These are phyloP conservation scores for Craterocephalus amniculus DNA, from an alignment of 2,797 vertebrate species.

Conservation along the genomic window DNA sequence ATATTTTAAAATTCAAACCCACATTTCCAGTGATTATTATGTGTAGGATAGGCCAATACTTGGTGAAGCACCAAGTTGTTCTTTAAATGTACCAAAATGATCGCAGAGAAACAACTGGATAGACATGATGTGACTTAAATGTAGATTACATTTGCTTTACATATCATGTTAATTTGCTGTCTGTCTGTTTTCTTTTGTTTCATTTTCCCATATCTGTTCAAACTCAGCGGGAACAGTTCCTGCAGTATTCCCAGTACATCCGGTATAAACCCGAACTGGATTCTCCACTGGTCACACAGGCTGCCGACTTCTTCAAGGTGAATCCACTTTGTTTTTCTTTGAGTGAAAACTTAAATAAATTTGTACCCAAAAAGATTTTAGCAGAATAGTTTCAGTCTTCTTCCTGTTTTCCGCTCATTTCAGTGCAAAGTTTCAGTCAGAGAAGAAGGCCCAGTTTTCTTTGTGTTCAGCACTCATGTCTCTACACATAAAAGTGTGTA, in stretches of 20 bases:
- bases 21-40: too few relatives aligned
- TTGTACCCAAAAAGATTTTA: neutral
- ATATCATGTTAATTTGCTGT: neutral
- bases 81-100: too few relatives aligned
- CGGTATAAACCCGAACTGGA: constrained; percentile 86
- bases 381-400: neutral
- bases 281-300: constrained; percentile 80
- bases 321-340: accelerated
- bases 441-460: neutral
- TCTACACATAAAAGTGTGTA: neutral
- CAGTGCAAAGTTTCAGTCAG: neutral
- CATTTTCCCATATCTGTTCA: too few relatives aligned
- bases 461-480: neutral
- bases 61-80: too few relatives aligned
- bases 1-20: too few relatives aligned
- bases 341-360: neutral
- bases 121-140: too few relatives aligned
- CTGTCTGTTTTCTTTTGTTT: accelerated
- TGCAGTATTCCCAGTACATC: constrained; percentile 90
- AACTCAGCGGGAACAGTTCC: constrained; percentile 88
- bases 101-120: too few relatives aligned
- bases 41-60: too few relatives aligned
- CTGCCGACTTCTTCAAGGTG: constrained; percentile 88
- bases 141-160: neutral
- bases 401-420: neutral